Evolutionary conservation across 2,113 vertebrate species (phyloP).

Genomic region (Ailurus styani): DNA sequence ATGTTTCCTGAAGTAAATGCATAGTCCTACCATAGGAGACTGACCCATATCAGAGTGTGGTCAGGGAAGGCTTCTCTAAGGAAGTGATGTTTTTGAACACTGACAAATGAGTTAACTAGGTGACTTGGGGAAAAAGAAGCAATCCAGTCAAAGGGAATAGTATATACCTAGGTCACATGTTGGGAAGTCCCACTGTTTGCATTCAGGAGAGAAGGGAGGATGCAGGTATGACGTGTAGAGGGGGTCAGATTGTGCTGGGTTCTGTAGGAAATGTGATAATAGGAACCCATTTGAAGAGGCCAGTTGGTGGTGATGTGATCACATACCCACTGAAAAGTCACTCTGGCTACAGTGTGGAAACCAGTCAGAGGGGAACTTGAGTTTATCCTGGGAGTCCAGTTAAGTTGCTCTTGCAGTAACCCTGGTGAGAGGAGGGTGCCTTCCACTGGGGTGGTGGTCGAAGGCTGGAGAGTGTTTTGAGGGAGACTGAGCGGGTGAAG

Average conservation of each 20-base stretch:
- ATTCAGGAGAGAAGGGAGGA: background rate
- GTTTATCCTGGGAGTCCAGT: background rate
- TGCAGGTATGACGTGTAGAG: fast-evolving
- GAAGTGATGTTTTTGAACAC: background rate
- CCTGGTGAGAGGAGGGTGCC: background rate
- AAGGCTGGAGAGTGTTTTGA: background rate
- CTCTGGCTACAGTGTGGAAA: background rate
- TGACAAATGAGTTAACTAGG: background rate
- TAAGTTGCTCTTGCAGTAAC: background rate
- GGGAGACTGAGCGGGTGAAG: background rate
- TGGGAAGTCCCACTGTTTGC: background rate
- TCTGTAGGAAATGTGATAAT: background rate
- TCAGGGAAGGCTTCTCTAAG: background rate
- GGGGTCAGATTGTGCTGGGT: background rate
- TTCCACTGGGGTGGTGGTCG: background rate
- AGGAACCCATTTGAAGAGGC: background rate
- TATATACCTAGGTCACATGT: background rate
- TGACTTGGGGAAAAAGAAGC: background rate
- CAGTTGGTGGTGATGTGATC: background rate
- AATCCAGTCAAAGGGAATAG: background rate
- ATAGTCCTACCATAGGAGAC: background rate
- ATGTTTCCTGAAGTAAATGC: background rate
- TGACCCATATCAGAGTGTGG: background rate
- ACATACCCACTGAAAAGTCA: background rate
- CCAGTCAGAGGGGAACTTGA: background rate